These are phyloP conservation scores for Steinernema scapterisci DNA, from an alignment of 2,888 invertebrate genomes.

Conservation along the genomic window DNA sequence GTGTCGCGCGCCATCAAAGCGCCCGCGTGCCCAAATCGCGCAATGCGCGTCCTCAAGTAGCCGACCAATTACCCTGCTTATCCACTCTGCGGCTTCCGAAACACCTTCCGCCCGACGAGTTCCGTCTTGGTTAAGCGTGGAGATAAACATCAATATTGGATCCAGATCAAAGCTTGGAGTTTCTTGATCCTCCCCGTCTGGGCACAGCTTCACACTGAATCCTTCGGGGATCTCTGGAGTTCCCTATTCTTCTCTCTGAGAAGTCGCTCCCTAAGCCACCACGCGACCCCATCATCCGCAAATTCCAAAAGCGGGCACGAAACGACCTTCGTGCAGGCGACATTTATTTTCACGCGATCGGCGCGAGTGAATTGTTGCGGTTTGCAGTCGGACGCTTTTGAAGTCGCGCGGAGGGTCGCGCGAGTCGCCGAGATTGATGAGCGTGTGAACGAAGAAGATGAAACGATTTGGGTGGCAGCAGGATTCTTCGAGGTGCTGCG, in stretches of 20 bases:
- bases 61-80: conserved; percentile 16
- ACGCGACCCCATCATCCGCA: too few species aligned
- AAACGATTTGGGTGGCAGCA: conserved; percentile 13
- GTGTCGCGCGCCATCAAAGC: conserved; percentile 23
- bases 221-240: too few species aligned
- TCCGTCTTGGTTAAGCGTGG: too few species aligned
- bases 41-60: conserved; percentile 22
- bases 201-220: too few species aligned
- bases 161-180: too few species aligned
- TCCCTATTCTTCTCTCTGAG: too few species aligned
- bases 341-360: conserved; percentile 20
- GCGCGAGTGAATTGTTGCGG: conserved; percentile 24
- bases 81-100: neutral
- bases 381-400: conserved; percentile 11
- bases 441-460: conserved; percentile 19
- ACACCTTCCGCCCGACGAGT: neutral
- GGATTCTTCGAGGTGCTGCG: too few species aligned
- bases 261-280: too few species aligned
- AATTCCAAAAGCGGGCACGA: neutral
- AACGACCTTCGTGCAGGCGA: neutral
- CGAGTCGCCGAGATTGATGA: conserved; percentile 24
- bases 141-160: too few species aligned
- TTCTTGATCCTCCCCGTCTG: too few species aligned
- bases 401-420: conserved; percentile 27
- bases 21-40: neutral